Percentiles rank a stretch among this genome's conserved stretches.
Conservation (phyloP, 2,113 vertebrate species). For the Ciconia stormi region DNA sequence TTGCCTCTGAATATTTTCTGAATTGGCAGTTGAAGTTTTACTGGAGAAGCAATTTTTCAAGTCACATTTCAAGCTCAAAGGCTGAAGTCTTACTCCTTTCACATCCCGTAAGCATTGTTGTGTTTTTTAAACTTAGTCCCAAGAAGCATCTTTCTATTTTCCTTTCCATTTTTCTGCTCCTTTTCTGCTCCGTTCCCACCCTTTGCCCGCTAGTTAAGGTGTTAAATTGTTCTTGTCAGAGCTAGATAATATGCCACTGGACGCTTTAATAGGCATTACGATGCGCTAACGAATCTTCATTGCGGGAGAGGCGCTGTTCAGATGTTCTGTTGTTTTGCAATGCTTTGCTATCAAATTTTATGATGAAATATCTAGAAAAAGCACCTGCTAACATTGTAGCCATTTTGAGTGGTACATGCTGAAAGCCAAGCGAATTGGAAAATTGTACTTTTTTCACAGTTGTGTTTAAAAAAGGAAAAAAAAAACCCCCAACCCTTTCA, state of each 20-base stretch:
- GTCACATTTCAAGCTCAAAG: background rate
- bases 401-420: background rate
- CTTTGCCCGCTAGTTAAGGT: conserved; percentile 19
- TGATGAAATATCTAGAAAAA: background rate
- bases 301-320: background rate
- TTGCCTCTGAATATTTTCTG: background rate
- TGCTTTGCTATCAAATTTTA: background rate
- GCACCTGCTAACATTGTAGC: background rate
- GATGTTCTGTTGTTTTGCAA: background rate
- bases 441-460: background rate
- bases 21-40: background rate
- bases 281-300: background rate
- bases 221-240: conserved; percentile 33
- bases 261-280: background rate
- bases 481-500: background rate
- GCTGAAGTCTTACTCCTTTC: background rate
- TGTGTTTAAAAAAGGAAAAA: background rate
- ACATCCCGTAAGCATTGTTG: accelerated
- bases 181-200: background rate
- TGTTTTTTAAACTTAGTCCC: background rate
- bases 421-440: background rate
- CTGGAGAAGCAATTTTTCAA: background rate
- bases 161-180: background rate
- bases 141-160: background rate
- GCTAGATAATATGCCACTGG: background rate